Percentiles rank a stretch among this genome's conserved stretches.
phyloP scores from a whole-genome alignment of 2,888 invertebrate species.

The Leptinotarsa juncta region DNA sequence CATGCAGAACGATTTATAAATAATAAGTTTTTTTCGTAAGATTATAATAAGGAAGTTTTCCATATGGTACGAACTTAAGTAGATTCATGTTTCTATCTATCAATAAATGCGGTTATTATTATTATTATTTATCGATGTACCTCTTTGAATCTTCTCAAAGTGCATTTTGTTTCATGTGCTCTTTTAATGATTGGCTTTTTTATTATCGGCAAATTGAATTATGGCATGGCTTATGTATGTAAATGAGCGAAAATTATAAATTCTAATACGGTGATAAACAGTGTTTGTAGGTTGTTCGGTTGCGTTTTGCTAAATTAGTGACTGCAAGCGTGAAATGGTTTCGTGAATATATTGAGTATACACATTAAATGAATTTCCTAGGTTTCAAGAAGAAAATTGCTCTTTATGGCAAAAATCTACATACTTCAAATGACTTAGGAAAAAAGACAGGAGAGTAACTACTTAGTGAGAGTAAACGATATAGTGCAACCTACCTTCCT shows the following conservation, averaged over 20 bases:
- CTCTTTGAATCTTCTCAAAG: no score
- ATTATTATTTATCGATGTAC: no score
- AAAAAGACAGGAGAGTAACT: not conserved
- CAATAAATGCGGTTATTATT: no score
- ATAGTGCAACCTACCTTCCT: no score
- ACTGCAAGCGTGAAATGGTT: not conserved
- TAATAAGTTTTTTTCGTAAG: no score
- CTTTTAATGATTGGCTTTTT: not conserved
- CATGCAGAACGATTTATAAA: no score
- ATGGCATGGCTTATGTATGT: not conserved
- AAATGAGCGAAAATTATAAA: not conserved
- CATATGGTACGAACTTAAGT: no score
- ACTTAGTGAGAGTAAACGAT: no score
- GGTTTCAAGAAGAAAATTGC: conserved; percentile 3
- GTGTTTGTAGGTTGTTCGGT: not conserved
- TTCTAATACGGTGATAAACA: conserved; percentile 8
- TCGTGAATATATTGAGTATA: not conserved
- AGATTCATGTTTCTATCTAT: no score
- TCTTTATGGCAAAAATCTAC: not conserved
- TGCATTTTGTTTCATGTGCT: no score
- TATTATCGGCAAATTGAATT: not conserved
- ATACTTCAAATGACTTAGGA: not conserved
- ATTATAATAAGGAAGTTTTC: no score
- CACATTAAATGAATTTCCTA: not conserved
- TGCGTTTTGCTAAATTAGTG: conserved; percentile 1